A percentile compares a stretch with the other conserved stretches of the same genome.
phyloP scores from a whole-genome alignment of 2,888 invertebrate genomes.

The Formica aserva region DNA sequence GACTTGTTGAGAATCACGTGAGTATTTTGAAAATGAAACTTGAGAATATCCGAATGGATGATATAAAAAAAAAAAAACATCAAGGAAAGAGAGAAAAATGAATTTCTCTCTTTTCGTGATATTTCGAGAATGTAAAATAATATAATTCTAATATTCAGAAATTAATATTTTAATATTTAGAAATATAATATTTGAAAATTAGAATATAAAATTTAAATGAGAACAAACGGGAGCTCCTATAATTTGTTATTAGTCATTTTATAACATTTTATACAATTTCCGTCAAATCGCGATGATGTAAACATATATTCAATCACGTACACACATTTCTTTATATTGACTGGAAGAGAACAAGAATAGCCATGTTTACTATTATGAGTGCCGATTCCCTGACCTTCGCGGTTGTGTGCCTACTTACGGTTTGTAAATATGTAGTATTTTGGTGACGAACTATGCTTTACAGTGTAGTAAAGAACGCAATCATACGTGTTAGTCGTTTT shows the following conservation, averaged over 20 bases:
- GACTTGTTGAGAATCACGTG: conserved; percentile 27
- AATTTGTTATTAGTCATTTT: background rate
- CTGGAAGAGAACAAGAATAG: background rate
- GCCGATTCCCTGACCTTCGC: conserved; percentile 9
- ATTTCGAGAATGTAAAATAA: background rate
- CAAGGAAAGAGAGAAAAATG: background rate
- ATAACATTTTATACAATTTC: background rate
- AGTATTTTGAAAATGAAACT: conserved; percentile 25
- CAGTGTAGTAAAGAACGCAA: background rate
- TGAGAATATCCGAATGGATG: background rate
- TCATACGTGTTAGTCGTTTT: background rate
- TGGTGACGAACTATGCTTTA: conserved; percentile 2
- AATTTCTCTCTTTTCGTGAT: background rate
- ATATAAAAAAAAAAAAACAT: background rate
- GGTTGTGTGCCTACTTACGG: background rate
- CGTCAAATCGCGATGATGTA: background rate
- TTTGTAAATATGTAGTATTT: conserved; percentile 29
- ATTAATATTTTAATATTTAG: no score
- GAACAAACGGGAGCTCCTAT: background rate
- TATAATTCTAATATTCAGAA: background rate
- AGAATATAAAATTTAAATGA: background rate
- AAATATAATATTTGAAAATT: background rate
- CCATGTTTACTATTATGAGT: background rate
- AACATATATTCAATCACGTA: background rate
- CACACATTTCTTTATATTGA: background rate